phyloP scores from a whole-genome alignment of 2,888 invertebrate genomes.

The Endotricha flammealis region DNA sequence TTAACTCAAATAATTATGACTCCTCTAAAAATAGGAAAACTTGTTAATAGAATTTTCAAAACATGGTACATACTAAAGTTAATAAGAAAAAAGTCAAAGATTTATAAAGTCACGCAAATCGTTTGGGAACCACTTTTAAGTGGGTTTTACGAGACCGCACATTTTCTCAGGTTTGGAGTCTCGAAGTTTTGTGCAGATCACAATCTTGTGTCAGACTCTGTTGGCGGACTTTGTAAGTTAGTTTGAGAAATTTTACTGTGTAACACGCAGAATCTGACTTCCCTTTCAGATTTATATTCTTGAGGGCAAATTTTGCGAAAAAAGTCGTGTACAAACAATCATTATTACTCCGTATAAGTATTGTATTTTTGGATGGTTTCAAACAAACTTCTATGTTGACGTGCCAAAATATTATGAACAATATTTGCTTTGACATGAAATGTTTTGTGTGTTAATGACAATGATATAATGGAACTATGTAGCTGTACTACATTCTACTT shows the following conservation, averaged over 20 bases:
- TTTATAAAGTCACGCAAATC: conserved; percentile 19
- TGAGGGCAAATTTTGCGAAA: background rate
- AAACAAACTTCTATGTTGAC: no score
- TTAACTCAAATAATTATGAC: no score
- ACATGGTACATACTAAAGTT: conserved; percentile 2
- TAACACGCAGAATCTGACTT: conserved; percentile 16
- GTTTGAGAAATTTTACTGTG: conserved; percentile 24
- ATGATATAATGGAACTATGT: no score
- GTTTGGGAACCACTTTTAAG: conserved; percentile 51
- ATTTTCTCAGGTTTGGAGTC: conserved; percentile 45
- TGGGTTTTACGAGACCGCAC: conserved; percentile 55
- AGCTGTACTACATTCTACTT: no score
- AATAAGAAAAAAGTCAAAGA: conserved; percentile 6
- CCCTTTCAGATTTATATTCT: conserved; percentile 4
- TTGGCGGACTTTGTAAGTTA: conserved; percentile 34
- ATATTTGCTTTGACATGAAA: no score
- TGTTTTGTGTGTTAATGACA: no score
- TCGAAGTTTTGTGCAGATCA: conserved; percentile 59
- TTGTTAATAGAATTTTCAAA: background rate
- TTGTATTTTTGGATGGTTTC: no score
- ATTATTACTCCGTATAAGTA: no score
- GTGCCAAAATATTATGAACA: no score
- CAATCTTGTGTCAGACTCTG: conserved; percentile 62
- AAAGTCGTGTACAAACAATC: no score
- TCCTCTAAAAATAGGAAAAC: no score